A percentile compares a stretch with the other conserved stretches of the same genome.
These are phyloP conservation scores for Trachelus stipa DNA, from an alignment of 2,888 invertebrate species.

Conservation along the genomic window DNA sequence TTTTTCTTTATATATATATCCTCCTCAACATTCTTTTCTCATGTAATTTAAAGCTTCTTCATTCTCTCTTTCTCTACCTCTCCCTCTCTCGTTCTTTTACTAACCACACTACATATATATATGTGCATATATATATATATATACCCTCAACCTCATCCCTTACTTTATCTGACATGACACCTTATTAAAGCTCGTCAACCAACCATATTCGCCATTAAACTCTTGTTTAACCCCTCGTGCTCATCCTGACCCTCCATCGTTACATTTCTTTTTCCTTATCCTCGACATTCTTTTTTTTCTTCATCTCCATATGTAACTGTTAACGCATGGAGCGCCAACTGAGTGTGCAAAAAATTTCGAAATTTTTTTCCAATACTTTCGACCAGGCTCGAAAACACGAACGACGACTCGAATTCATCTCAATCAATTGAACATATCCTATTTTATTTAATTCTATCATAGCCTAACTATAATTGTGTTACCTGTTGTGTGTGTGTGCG, in stretches of 20 bases:
- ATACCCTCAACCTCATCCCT: neutral
- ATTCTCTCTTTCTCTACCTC: neutral
- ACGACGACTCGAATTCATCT: conserved; percentile 45
- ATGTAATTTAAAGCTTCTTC: conserved; percentile 26
- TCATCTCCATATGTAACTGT: neutral
- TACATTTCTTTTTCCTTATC: neutral
- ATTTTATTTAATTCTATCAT: conserved; percentile 62
- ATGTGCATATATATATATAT: neutral
- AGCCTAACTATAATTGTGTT: conserved; percentile 60
- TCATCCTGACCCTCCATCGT: neutral
- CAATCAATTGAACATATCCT: conserved; percentile 56
- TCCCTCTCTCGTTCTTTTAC: neutral
- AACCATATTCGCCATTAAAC: neutral
- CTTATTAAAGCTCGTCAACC: neutral
- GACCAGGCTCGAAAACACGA: conserved; percentile 33
- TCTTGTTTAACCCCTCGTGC: neutral
- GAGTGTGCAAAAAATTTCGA: neutral
- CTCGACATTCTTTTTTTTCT: no score
- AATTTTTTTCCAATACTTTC: neutral
- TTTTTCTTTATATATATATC: conserved; percentile 28
- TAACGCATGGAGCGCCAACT: neutral
- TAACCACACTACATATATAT: neutral
- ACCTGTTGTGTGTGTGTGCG: conserved; percentile 23
- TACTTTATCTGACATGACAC: neutral
- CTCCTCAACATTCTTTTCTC: conserved; percentile 27